These are phyloP conservation scores for Podilymbus podiceps DNA, from an alignment of 2,113 vertebrate species.

Conservation along the genomic window DNA sequence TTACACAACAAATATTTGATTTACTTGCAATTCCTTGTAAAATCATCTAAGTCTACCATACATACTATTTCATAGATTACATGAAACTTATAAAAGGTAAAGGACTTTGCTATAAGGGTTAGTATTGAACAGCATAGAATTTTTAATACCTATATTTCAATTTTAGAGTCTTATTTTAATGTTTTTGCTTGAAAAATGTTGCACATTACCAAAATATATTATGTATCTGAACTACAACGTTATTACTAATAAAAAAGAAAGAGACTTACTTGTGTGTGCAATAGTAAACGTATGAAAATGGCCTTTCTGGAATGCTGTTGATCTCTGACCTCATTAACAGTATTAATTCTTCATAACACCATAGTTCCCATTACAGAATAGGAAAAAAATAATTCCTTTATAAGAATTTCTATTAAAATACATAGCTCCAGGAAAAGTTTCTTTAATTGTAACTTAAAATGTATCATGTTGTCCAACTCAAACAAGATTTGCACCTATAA, in stretches of 20 bases:
- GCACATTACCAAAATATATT: background rate
- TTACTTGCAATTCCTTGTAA: background rate
- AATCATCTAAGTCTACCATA: background rate
- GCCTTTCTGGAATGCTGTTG: background rate
- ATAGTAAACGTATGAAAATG: conserved; percentile 46
- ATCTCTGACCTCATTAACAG: conserved; percentile 51
- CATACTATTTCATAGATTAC: background rate
- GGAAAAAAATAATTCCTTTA: conserved; percentile 13
- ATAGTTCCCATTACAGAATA: conserved; percentile 1
- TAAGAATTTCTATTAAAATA: conserved; percentile 12
- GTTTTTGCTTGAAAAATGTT: conserved; percentile 21
- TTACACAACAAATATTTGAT: background rate
- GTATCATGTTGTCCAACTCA: background rate
- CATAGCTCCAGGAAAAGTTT: background rate
- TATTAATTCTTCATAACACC: conserved; percentile 52
- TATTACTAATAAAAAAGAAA: conserved; percentile 20
- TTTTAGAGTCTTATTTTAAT: conserved; percentile 15
- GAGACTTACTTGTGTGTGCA: conserved; percentile 8
- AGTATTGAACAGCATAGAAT: background rate
- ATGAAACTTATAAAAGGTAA: background rate
- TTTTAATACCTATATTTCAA: background rate
- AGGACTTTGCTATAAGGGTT: background rate
- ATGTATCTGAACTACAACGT: background rate
- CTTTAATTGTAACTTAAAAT: background rate
- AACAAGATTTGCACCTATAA: background rate